Evolutionary conservation across 2,113 vertebrate genomes (phyloP).

Genomic region (Dipodomys ordii): DNA sequence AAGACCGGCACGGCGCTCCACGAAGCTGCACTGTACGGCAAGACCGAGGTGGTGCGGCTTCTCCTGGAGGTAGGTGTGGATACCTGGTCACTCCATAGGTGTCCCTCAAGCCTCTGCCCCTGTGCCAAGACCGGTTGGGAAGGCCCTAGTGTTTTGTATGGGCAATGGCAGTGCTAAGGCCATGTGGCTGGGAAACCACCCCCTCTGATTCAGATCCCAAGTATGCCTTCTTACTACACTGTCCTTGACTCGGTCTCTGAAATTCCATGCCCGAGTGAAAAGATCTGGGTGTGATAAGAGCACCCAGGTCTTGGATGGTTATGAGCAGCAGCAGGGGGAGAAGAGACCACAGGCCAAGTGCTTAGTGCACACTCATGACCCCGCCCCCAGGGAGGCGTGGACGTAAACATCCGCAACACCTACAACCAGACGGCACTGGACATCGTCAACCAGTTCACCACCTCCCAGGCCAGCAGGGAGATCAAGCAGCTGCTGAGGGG

Average conservation of each 20-base stretch:
- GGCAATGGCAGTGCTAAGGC: background rate
- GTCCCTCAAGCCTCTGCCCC: accelerated
- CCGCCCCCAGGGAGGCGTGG: slow-evolving; percentile 91
- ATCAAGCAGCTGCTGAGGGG: slow-evolving; percentile 98
- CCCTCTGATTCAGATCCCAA: background rate
- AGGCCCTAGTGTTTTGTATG: background rate
- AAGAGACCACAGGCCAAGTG: background rate
- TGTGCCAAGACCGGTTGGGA: background rate
- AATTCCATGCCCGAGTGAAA: background rate
- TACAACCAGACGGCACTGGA: slow-evolving; percentile 99
- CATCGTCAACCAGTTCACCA: slow-evolving; percentile 99
- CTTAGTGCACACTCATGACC: accelerated
- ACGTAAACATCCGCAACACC: slow-evolving; percentile 96
- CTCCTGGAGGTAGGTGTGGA: slow-evolving; percentile 91
- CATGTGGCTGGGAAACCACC: background rate
- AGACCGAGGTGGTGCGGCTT: slow-evolving; percentile 95
- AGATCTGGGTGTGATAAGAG: background rate
- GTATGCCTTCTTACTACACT: background rate
- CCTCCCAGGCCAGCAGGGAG: slow-evolving; percentile 96
- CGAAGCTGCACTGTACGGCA: slow-evolving; percentile 95
- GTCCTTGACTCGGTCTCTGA: background rate
- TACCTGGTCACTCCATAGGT: background rate
- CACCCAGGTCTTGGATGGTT: background rate
- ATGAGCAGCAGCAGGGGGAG: background rate
- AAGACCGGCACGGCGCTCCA: slow-evolving; percentile 96